These are phyloP conservation scores for Arge pagana DNA, from an alignment of 2,888 invertebrate species.

Conservation along the genomic window DNA sequence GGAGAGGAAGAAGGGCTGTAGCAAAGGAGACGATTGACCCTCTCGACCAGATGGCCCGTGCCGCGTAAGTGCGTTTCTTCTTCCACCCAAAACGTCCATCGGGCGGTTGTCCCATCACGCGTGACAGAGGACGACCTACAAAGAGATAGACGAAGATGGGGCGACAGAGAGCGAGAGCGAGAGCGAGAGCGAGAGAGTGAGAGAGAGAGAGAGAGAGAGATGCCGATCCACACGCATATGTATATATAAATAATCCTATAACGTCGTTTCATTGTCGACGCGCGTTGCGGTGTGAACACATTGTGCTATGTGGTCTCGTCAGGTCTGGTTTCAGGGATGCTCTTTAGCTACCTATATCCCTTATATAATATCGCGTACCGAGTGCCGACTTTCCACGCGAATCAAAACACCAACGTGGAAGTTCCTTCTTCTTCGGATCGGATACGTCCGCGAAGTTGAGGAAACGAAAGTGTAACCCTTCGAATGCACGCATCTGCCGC, in stretches of 20 bases:
- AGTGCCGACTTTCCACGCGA: too few relatives aligned
- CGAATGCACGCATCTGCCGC: too few relatives aligned
- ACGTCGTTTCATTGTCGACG: slow-evolving; percentile 18
- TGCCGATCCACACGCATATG: slow-evolving; percentile 5
- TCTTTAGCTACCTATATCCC: too few relatives aligned
- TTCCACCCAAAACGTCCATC: not conserved
- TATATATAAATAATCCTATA: slow-evolving; percentile 24
- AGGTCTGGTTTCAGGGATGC: not conserved
- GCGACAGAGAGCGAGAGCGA: not conserved
- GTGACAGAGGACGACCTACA: slow-evolving; percentile 1
- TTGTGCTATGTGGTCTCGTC: slow-evolving; percentile 20
- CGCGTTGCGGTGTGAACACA: slow-evolving; percentile 22
- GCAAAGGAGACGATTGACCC: slow-evolving; percentile 20
- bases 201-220: not conserved
- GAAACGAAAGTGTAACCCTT: too few relatives aligned
- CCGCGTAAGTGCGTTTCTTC: slow-evolving; percentile 24
- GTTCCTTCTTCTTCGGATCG: too few relatives aligned
- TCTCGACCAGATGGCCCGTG: slow-evolving; percentile 40
- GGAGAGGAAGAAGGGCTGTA: not conserved
- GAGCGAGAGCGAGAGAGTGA: not conserved
- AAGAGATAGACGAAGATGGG: too few relatives aligned
- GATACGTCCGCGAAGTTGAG: too few relatives aligned
- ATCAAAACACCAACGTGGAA: too few relatives aligned
- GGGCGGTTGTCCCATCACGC: too few relatives aligned
- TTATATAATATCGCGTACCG: too few relatives aligned